Base-by-base conservation (phyloP, 2,888 invertebrate species). In the Epinotia nisella region DNA sequence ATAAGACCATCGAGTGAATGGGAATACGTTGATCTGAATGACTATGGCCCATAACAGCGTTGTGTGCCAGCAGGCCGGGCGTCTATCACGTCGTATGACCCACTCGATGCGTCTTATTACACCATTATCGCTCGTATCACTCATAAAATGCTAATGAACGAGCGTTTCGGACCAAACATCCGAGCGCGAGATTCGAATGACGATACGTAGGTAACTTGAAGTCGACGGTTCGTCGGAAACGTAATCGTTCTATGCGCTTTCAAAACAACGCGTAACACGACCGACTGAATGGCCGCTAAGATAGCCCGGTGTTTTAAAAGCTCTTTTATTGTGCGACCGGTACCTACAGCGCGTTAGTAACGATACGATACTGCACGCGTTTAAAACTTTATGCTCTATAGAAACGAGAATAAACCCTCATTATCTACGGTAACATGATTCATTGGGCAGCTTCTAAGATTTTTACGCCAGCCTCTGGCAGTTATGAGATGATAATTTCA, bases 81-180 rank as follows among this genome's bases (percentile, higher is more conserved):
- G 87, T 90, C 91, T 89, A 87, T 90, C 91, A 90, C 88, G 87
- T 84, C 84, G 88, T 87, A 92, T 88, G 92, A 89, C 88, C 90
- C 88, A 89, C 84, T 90, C 85, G 91, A 90, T 91, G 91, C 87
- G 85, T 92, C 93, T 92, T 92, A 93, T 93, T 93, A 92, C 92
- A 92, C 85, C 89, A 92, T 93, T 93, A 93, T 93, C 90, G 92
- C 87, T 88, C 91, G 91, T 93, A 93, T 93, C 90, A 90, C 85
- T 93, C 93, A 92, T 93, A 93, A 93, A 93, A 93, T 93, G 92
- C 90, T 93, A 93, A 93, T 93, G 93, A 92, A 92, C 88, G 89
- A 87, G 84, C 90, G 85, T 89, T 88, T 89, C 88, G 90, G 91
- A 89, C 91, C 91, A 93, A 93, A 93, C 92, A 93, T 93, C 92